Conservation (phyloP, 2,113 vertebrate species). For the Pomatorhinus ruficollis region DNA sequence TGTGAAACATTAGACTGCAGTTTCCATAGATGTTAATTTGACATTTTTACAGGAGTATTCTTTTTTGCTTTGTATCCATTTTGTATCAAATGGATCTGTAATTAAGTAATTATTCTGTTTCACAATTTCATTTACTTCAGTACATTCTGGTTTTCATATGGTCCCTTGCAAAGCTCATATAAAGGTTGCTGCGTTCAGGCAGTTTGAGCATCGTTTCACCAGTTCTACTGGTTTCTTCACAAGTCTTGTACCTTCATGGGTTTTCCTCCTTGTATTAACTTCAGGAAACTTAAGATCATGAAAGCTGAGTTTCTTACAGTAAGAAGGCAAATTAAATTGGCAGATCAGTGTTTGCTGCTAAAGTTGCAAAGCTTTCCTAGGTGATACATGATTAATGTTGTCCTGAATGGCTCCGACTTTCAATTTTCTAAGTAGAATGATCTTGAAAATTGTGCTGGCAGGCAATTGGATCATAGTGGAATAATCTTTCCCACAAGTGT, state of each 20-base stretch:
- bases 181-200: background rate
- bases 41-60: background rate
- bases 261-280: background rate
- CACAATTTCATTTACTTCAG: background rate
- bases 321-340: background rate
- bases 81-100: background rate
- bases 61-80: background rate
- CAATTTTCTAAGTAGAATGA: background rate
- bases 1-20: constrained; percentile 20
- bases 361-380: background rate
- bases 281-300: background rate
- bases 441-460: background rate
- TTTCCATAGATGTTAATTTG: constrained; percentile 34
- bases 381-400: background rate
- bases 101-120: constrained; percentile 8
- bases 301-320: background rate
- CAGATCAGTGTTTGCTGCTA: background rate
- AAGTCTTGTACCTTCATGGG: background rate
- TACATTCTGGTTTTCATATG: background rate
- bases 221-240: background rate
- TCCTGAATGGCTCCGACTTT: background rate
- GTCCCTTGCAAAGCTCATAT: background rate
- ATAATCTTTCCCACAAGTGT: background rate
- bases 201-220: background rate
- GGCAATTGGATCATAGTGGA: background rate